Evolutionary conservation across 2,888 invertebrate species (phyloP), one percentile per base, ranked within the genome.

Genomic region (Limnephilus auricula): DNA sequence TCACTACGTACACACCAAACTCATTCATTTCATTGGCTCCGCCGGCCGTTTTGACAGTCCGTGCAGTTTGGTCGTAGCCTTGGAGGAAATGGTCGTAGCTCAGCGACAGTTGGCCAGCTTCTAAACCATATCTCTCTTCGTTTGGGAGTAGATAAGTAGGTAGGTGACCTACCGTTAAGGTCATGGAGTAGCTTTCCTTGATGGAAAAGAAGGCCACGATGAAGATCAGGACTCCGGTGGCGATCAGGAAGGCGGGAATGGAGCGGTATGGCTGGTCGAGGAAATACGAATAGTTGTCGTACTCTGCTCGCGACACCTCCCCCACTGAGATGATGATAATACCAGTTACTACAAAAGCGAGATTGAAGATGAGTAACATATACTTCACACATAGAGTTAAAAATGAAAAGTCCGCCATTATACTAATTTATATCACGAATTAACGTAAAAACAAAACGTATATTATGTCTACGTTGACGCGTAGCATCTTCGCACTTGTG

Each of bases 321-420:
- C 98, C 98, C 90, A 97, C 97, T 50, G 97, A 96, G 93, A 98
- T 96, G 91, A 98, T 95, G 92, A 97, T 97, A 93, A 98, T 97
- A 65, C 98, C 98, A 82, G 98, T 97, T 95, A 99, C 98, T 95
- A 98, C 98, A 96, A 98, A 98, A 93, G 98, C 95, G 93, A 98
- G 96, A 95, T 98, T 99, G 96, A 98, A 98, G 94, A 97, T 96
- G 95, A 98, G 98, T 89, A 99, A 96, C 92, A 99, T 96, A 95
- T 98, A 98, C 95, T 99, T 99, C 94, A 98, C 97, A 96, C 98
- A 98, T 94, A 98, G 97, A 97, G 98, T 98, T n/a, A 93, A 40
- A 32, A 91, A 34, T 30, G 91, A 91, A 40, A 93, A 40, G 84
- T 79, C 50, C 5, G 89, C 90, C 92, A 92, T 80, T 89, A 93